These are phyloP conservation scores for Poeciliopsis turneri DNA, from an alignment of 2,797 vertebrate species.

Conservation along the genomic window DNA sequence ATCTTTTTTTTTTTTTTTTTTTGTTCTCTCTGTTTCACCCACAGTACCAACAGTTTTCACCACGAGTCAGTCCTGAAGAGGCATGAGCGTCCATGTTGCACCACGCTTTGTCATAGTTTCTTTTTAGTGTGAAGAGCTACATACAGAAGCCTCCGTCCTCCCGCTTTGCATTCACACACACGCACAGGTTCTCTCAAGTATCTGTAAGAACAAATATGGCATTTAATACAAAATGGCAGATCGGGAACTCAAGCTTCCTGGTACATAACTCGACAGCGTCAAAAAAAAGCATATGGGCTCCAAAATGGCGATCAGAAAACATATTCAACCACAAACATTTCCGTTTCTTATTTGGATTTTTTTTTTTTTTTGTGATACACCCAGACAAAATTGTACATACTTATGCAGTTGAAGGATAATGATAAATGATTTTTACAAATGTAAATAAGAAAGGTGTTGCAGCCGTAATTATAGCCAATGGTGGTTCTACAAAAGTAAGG, in stretches of 20 bases:
- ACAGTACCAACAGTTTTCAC: slow-evolving; percentile 48
- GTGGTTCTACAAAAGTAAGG: not conserved
- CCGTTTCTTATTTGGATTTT: not conserved
- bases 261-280: slow-evolving; percentile 11
- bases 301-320: not conserved
- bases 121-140: slow-evolving; percentile 72
- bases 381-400: not conserved
- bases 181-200: slow-evolving; percentile 52
- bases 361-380: not conserved
- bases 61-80: slow-evolving; percentile 45
- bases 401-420: not conserved
- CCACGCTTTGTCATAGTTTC: slow-evolving; percentile 52
- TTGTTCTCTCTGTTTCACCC: slow-evolving; percentile 44
- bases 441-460: not conserved
- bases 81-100: slow-evolving; percentile 48
- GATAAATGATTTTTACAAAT: not conserved
- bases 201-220: slow-evolving; percentile 76
- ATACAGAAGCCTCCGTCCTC: slow-evolving; percentile 58
- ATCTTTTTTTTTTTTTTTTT: slow-evolving; percentile 21
- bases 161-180: slow-evolving; percentile 4
- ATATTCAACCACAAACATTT: not conserved
- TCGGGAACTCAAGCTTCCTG: slow-evolving; percentile 60
- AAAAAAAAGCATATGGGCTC: not conserved
- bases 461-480: not conserved
- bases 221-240: slow-evolving; percentile 72